Evolutionary conservation across 2,888 invertebrate species (phyloP), one percentile per base, ranked within the genome.

Genomic region (Dioctria rufipes): DNA sequence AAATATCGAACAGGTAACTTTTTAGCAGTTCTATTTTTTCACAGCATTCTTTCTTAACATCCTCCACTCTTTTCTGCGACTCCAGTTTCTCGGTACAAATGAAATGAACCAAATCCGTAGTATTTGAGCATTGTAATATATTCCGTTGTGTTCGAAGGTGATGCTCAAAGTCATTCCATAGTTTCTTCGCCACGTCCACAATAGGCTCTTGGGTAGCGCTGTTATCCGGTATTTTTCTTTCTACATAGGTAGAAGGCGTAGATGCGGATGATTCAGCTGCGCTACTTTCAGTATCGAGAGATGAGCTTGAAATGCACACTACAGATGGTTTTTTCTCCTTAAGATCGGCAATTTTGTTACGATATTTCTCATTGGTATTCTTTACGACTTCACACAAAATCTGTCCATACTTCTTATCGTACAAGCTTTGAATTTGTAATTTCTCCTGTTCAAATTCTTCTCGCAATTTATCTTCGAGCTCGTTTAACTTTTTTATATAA

Each of bases 21-120:
- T 73, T 73, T 42, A 73, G 25, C 43, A 73, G 13, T 40, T 73
- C 60, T 42, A 73, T 73, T 71, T 81, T 61, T 5, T 69, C 78
- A 49, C 51, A 51, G 51, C 40, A 78, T 9, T 77, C 54, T 42
- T 46, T 66, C 61, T 63, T 49, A 2, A 81, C 42, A n/a, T 71
- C 58, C 4, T 78, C 42, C 1, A 78, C 67, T 79, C 49, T 79
- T 25, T 63, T 60, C 51, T 81, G 78, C 3, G 71, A 66, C 25
- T 81, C 81, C 5, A 81, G 40, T 51, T 81, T 81, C 43, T 81
- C 73, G 2, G 81, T 65, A 43, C 81, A 81, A 11, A 81, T 65
- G 5, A 81, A 60, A 66, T 81, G 81, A 58, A 81, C 51, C 3
- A 81, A 9, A 42, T 80, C 81, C 4, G 67, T 66, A 3, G 58